Percentiles rank a stretch among this genome's conserved stretches.
Evolutionary conservation across 2,113 vertebrate genomes (phyloP).

Genomic region (Crotalus tigris): DNA sequence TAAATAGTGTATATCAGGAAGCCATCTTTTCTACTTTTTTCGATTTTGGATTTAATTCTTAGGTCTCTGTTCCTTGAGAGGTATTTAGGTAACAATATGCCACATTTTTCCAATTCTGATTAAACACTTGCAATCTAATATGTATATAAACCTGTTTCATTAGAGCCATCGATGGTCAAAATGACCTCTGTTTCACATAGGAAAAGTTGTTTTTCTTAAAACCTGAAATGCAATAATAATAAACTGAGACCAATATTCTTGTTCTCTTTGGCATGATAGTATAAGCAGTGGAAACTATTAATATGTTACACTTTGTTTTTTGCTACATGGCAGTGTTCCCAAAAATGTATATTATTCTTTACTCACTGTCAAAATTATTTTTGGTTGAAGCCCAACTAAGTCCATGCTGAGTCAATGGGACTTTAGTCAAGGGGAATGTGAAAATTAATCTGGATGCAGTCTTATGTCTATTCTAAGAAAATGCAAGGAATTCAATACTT

Average conservation of each 20-base stretch:
- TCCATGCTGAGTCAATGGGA: not conserved
- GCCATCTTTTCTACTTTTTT: not conserved
- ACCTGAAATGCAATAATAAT: slow-evolving; percentile 53
- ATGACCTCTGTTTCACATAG: slow-evolving; percentile 51
- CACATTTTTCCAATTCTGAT: not conserved
- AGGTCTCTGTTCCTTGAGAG: not conserved
- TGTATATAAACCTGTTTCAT: not conserved
- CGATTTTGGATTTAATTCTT: not conserved
- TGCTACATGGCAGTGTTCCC: slow-evolving; percentile 32
- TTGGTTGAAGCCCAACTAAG: slow-evolving; percentile 13
- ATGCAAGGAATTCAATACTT: not conserved
- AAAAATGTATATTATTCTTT: slow-evolving; percentile 15
- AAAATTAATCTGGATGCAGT: not conserved
- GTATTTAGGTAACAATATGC: slow-evolving; percentile 2
- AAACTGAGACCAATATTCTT: slow-evolving; percentile 36
- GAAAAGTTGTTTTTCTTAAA: slow-evolving; percentile 50
- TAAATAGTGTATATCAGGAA: not conserved
- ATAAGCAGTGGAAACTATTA: slow-evolving; percentile 24
- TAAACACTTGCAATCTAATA: not conserved
- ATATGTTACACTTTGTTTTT: slow-evolving; percentile 27
- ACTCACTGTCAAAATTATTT: slow-evolving; percentile 16
- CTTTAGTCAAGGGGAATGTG: not conserved
- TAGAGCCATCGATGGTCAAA: slow-evolving; percentile 27
- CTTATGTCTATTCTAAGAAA: not conserved
- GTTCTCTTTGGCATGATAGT: slow-evolving; percentile 23